Base-by-base conservation (phyloP, 1,140 invertebrate species). In the Achroia grisella region DNA sequence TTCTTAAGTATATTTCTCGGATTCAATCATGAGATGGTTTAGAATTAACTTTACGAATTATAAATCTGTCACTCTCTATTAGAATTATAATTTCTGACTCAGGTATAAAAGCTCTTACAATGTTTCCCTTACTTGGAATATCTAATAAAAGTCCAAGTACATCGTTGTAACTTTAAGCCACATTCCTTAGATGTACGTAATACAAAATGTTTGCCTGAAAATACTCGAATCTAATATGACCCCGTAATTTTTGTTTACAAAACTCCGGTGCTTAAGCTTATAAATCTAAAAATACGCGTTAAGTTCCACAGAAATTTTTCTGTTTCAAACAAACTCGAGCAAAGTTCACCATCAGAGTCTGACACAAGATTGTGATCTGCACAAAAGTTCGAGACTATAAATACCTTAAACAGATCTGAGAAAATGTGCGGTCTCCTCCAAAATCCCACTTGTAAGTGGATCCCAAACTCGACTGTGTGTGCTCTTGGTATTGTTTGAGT, bases 401-500 rank as follows among this genome's bases (percentile, higher is more conserved):
- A 64, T 57, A 62, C 63, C 17, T 64, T 63, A 48, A 55, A 74
- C 61, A 56, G 52, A 63, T 62, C 58, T 59, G 52, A 52, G 51
- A 57, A 23, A 61, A 56, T 52, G 48, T 65, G 40, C 61, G 56
- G 56, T 55, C 57, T 62, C 56, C 40, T 59, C 50, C 39, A 50
- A 34, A 81, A 77, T 65, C 45, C 75, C 73, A 82, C 75, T 66
- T 71, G 49, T 28, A 76, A 82, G 71, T 79, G 78, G 74, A 37
- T 39, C 15, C 14, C 29, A 48, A 48, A 44, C 54, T 39, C 35
- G 45, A 46, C 17, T 34, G 39, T 34, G 50, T 51, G 33, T 40
- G 47, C 44, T 50, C 32, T 36, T 39, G 6, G 17, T 23, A 23
- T 23, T 23, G 17, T 23, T 23, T 23, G 17, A 23, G 17, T 23